Base-by-base conservation (phyloP, 1,140 invertebrate genomes). In the Heterodera carotae region DNA sequence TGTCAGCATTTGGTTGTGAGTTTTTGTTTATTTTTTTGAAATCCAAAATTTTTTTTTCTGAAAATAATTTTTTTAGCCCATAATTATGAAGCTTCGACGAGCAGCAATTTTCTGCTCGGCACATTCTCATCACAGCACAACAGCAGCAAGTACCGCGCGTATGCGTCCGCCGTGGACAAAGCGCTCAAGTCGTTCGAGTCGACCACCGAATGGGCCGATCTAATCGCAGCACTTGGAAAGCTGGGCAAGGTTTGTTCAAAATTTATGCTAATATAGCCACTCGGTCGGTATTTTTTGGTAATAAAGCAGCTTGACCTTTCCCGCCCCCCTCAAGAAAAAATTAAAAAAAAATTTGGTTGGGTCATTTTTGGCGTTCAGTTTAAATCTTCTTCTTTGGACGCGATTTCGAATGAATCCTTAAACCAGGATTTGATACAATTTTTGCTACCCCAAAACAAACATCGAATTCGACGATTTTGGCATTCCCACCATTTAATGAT, bases 151-250 rank as follows among this genome's bases (percentile, higher is more conserved):
- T 94, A 93, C 88, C 90, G 92, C 82, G 91, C 90, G 75, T 93
- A 93, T 89, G 92, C 93, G 60, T 91, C 91, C 64, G 91, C 92
- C 59, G 91, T 96, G 59, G 95, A 97, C 84, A 96, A 94, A 88
- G 93, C 93, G 53, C 88, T 97, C 33, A 94, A 94, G 86, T 82
- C 88, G 18, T 97, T 97, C 90, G 95, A 96, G 85, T 94, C 93
- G 83, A 94, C 94, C 29, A 94, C 93, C 84, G 95, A 96, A 91
- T 97, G 95, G 94, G 93, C 94, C 77, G 95, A 97, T 90, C 89
- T 97, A 33, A 96, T 97, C 82, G 93, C 93, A 71, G 94, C 94
- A 29, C 88, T 97, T 64, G 93, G 92, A 78, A 97, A 96, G 90
- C 90, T 97, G 25, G 94, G 94, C 86, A 96, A 96, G 91, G 94